Evolutionary conservation across 2,113 vertebrate species (phyloP).

Genomic region (Phyllostomus discolor): DNA sequence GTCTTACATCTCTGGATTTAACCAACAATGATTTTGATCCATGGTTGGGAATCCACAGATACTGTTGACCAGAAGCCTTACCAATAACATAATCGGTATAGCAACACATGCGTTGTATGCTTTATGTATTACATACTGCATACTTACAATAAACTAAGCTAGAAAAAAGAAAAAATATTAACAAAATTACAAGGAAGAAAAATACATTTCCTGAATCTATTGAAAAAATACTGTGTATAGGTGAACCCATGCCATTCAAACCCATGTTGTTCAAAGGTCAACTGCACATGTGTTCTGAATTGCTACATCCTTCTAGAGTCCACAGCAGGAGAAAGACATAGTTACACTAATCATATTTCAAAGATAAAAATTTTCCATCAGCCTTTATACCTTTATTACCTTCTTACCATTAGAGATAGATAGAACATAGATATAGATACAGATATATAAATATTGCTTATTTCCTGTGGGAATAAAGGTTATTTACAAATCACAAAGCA

Average conservation of each 20-base stretch:
- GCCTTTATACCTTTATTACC: neutral
- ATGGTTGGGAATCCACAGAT: neutral
- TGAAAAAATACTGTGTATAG: neutral
- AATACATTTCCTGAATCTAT: neutral
- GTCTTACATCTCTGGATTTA: neutral
- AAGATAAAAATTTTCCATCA: slow-evolving; percentile 7
- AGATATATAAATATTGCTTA: neutral
- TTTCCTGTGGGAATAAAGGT: neutral
- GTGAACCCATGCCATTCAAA: neutral
- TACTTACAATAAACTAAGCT: neutral
- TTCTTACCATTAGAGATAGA: neutral
- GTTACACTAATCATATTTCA: slow-evolving; percentile 28
- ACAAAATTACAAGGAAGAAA: neutral
- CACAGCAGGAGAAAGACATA: neutral
- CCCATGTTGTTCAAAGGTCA: no score
- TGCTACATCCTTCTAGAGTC: neutral
- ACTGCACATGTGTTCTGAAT: neutral
- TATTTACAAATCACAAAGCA: slow-evolving; percentile 24
- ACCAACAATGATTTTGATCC: neutral
- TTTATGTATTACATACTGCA: neutral
- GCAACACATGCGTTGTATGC: neutral
- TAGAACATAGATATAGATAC: no score
- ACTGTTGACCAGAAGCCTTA: neutral
- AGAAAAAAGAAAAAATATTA: neutral
- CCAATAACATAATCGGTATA: neutral